Base-by-base conservation (phyloP, 1,140 invertebrate genomes). In the Habropoda laboriosa region DNA sequence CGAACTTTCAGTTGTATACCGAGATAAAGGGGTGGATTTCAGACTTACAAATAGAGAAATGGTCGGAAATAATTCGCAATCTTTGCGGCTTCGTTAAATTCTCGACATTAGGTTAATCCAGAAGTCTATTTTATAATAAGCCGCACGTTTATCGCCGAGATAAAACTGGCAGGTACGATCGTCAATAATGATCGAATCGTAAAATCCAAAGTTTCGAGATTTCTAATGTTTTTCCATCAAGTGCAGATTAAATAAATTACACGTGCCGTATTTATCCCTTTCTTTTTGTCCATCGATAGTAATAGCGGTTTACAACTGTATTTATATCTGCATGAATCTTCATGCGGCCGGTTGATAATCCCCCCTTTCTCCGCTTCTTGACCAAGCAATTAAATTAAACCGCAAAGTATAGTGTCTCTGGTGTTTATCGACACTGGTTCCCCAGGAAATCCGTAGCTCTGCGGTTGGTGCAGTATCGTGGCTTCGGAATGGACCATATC, bases 381-480 rank as follows among this genome's bases (percentile, higher is more conserved):
- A 10, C n/a, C 21, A 27, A 64, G 24, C 35, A 74, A 74, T 74
- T 64, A 74, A 38, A 32, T 16, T 12, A 51, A 40, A 74, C 72
- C 72, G 35, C 72, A 64, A 32, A 64, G 51, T 30, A 38, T 16
- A 71, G 24, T 51, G 42, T 74, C 58, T 53, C 24, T 32, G n/a
- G 18, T 16, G 16, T 63, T 63, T 73, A 73, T 73, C 71, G 10
- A 8, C 13, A 27, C 10, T 24, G 42, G 4, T 49, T 35, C 40
- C 16, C 71, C 18, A 40, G 60, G 72, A 74, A 64, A 64, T 64
- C 38, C 61, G 38, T 27, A 27, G 58, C 60, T 13, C 13, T 49
- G 70, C 12, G 35, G 60, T 74, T 27, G 18, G 35, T 12, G 27
- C 10, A 21, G 1, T 51, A 64, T 64, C 32, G 47, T 51, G 13